Base-by-base conservation (phyloP, 2,888 invertebrate genomes). In the Luffia ferchaultella region DNA sequence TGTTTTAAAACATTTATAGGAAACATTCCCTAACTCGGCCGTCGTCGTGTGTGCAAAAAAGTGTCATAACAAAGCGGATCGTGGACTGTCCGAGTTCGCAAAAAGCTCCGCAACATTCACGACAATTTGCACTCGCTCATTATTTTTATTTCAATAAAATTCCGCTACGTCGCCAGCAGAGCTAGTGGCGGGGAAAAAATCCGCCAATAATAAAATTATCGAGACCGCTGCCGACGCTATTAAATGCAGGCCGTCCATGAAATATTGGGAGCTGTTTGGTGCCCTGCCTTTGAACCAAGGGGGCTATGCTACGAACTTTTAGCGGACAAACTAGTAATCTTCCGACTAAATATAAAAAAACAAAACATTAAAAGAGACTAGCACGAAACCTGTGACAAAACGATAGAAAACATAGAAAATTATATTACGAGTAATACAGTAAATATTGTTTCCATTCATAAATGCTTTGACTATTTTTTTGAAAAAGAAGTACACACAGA, bases 131-230 rank as follows among this genome's bases (percentile, higher is more conserved):
- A 20, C 46, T 58, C 57, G 53, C 48, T 63, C 68, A 72, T 72
- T 70, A 70, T 75, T 76, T 76, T 76, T 73, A 64, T 64, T 61
- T 57, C 68, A 70, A 73, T 73, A 67, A 70, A 53, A 57, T 58
- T 65, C 62, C 56, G 56, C 62, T 62, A 64, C 72, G 76, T 76
- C 78, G 72, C 67, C 66, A 65, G 58, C 73, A 74, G 68, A 48
- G 44, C 16, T 15, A n/a, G 42, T 20, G 18, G 58, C 52, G 55
- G 53, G 59, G 62, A 73, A 74, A 76, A 78, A 78, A 72, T 63
- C 61, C 71, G 62, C 74, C 74, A 72, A 78, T 82, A 80, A 82
- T 80, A 78, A 80, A 80, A 82, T 80, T 82, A 80, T 80, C 76
- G 76, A 72, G 66, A 68, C n/a, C 69, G 72, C 77, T 73, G 68